Conservation (phyloP, 2,113 vertebrate species). For the Otolemur garnettii region DNA sequence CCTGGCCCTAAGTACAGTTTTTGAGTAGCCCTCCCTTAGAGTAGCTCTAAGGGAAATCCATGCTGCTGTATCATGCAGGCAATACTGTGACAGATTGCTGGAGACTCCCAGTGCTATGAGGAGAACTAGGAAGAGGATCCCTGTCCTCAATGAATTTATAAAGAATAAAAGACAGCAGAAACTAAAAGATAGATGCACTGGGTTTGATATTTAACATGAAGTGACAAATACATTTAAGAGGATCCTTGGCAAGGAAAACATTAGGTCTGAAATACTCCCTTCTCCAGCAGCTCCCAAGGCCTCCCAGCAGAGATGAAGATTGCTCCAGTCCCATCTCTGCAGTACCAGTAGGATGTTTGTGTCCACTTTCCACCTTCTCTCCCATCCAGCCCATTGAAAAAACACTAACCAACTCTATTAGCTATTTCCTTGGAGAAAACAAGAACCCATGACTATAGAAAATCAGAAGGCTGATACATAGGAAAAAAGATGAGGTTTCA, state of each 20-base stretch:
- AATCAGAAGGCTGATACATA: not conserved
- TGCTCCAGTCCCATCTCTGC: not conserved
- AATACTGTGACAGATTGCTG: not conserved
- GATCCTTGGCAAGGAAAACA: not conserved
- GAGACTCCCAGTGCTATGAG: not conserved
- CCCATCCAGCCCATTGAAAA: not conserved
- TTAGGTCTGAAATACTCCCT: not conserved
- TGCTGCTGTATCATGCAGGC: not conserved
- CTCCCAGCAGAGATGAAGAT: no score
- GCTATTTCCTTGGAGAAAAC: not conserved
- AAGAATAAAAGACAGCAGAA: not conserved
- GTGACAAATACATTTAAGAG: not conserved
- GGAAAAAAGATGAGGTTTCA: conserved; percentile 42
- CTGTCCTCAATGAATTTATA: not conserved
- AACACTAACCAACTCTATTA: not conserved
- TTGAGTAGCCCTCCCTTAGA: not conserved
- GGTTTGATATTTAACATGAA: not conserved
- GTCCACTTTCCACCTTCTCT: not conserved
- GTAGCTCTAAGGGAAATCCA: not conserved
- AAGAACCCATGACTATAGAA: not conserved
- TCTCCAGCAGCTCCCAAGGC: not conserved
- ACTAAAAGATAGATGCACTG: not conserved
- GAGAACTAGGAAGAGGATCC: not conserved
- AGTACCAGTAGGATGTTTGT: not conserved
- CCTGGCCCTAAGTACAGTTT: not conserved